Evolutionary conservation across 2,113 vertebrate genomes (phyloP).

Genomic region (Alces alces): DNA sequence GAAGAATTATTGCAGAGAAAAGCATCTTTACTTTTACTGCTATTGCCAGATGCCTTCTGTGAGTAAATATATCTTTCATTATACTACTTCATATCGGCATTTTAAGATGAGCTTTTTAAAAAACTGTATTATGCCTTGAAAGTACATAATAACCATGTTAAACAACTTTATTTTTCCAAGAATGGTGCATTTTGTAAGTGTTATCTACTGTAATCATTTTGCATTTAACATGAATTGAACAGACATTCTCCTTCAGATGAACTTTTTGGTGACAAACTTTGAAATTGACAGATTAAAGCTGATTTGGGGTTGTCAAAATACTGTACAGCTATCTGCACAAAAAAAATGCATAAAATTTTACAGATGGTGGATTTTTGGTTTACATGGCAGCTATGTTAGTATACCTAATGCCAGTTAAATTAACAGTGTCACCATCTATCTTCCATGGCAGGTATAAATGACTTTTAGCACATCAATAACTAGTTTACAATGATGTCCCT

Average conservation of each 20-base stretch:
- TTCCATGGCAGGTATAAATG: slow-evolving; percentile 67
- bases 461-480: slow-evolving; percentile 69
- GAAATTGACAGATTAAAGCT: slow-evolving; percentile 79
- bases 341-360: slow-evolving; percentile 70
- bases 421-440: slow-evolving; percentile 72
- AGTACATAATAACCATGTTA: slow-evolving; percentile 77
- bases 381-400: slow-evolving; percentile 62
- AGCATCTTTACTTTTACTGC: slow-evolving; percentile 76
- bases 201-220: slow-evolving; percentile 75
- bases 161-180: slow-evolving; percentile 74
- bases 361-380: slow-evolving; percentile 62
- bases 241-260: slow-evolving; percentile 77
- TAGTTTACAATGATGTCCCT: slow-evolving; percentile 67
- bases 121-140: slow-evolving; percentile 66
- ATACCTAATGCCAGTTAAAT: slow-evolving; percentile 67
- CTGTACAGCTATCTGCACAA: slow-evolving; percentile 62
- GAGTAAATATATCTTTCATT: slow-evolving; percentile 74
- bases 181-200: slow-evolving; percentile 71
- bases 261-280: slow-evolving; percentile 80
- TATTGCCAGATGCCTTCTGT: slow-evolving; percentile 61
- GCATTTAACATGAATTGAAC: slow-evolving; percentile 72
- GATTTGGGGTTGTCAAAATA: slow-evolving; percentile 78
- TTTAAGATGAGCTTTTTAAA: slow-evolving; percentile 67
- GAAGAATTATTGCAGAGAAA: slow-evolving; percentile 73
- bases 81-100: slow-evolving; percentile 61